A percentile compares a stretch with the other conserved stretches of the same genome.
These are phyloP conservation scores for Metalampra italica DNA, from an alignment of 2,888 invertebrate species.

Conservation along the genomic window DNA sequence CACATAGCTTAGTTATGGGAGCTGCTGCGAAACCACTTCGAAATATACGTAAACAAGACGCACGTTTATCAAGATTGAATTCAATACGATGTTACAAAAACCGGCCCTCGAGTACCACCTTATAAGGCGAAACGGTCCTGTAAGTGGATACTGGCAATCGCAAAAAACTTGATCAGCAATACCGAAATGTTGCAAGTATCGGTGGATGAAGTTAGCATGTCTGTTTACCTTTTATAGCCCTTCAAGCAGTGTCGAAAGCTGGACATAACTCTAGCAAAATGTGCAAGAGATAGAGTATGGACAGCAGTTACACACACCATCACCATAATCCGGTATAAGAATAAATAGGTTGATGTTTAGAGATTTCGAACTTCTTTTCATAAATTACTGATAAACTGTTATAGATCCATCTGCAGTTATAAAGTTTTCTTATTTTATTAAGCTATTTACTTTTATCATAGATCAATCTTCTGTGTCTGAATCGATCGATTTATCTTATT, in stretches of 20 bases:
- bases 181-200: conserved; percentile 60
- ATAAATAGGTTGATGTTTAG: background rate
- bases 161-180: conserved; percentile 64
- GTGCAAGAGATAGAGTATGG: conserved; percentile 31
- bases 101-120: conserved; percentile 48
- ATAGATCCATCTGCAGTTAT: too few species aligned
- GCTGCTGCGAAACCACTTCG: conserved; percentile 29
- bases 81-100: conserved; percentile 58
- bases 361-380: background rate
- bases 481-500: conserved; percentile 14
- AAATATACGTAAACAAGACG: conserved; percentile 55
- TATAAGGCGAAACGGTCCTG: conserved; percentile 57
- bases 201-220: conserved; percentile 58
- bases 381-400: too few species aligned
- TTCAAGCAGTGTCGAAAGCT: conserved; percentile 42
- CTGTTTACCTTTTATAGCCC: conserved; percentile 15
- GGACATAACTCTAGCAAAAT: conserved; percentile 37
- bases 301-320: conserved; percentile 18
- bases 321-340: background rate
- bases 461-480: background rate
- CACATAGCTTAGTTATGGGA: conserved; percentile 23
- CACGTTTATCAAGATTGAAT: conserved; percentile 61
- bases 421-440: too few species aligned
- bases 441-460: too few species aligned
- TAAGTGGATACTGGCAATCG: conserved; percentile 59